phyloP scores from a whole-genome alignment of 2,797 vertebrate species.

The Myioborus miniatus region DNA sequence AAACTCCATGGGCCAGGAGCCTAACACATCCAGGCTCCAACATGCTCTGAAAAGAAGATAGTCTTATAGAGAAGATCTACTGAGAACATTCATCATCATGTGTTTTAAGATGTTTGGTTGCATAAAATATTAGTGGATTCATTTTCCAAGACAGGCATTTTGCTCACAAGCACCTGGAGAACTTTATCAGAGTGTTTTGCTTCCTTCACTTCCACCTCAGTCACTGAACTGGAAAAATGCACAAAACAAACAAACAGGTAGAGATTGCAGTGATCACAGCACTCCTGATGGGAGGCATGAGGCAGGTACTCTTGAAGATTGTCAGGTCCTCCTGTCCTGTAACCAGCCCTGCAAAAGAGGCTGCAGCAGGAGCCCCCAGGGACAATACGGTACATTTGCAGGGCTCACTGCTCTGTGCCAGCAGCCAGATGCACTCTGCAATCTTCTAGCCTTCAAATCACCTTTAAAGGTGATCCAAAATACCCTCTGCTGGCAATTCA shows the following conservation, averaged over 20 bases:
- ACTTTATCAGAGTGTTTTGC: not conserved
- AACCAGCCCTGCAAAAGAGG: not conserved
- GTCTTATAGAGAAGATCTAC: not conserved
- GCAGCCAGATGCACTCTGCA: not conserved
- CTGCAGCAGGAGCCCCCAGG: not conserved
- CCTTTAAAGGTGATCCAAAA: not conserved
- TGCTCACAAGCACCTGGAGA: fast-evolving
- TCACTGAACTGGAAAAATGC: not conserved
- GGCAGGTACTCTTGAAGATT: not conserved
- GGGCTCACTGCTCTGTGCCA: fast-evolving
- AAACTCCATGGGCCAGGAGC: fast-evolving
- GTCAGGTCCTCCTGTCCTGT: not conserved
- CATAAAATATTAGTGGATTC: not conserved
- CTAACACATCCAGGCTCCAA: not conserved
- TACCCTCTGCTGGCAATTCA: not conserved
- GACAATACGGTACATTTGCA: fast-evolving
- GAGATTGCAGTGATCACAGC: not conserved
- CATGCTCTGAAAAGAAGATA: not conserved
- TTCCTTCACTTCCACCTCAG: fast-evolving
- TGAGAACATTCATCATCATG: not conserved
- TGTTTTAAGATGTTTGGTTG: not conserved
- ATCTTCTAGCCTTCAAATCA: not conserved
- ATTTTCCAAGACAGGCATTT: not conserved
- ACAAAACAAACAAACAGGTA: not conserved
- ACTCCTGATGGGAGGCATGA: not conserved